Evolutionary conservation across 2,888 invertebrate genomes (phyloP).

Genomic region (Thereva unica): DNA sequence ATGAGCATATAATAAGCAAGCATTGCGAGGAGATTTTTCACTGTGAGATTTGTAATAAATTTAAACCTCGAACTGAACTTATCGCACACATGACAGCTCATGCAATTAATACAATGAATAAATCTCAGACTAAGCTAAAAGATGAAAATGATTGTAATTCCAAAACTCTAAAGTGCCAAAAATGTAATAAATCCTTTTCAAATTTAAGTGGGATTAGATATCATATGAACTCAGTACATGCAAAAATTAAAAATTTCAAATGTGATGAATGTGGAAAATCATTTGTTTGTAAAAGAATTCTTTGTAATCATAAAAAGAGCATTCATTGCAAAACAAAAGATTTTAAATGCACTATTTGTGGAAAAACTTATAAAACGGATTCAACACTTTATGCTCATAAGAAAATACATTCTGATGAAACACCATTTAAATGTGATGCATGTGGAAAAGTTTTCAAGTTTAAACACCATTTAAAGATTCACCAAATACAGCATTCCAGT

Average conservation of each 20-base stretch:
- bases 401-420: slow-evolving; percentile 58
- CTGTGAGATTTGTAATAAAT: slow-evolving; percentile 58
- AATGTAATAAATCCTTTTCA: slow-evolving; percentile 59
- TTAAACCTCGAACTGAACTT: slow-evolving; percentile 54
- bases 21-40: slow-evolving; percentile 57
- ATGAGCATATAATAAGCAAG: slow-evolving; percentile 51
- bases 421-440: slow-evolving; percentile 59
- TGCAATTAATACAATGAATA: slow-evolving; percentile 44
- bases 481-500: slow-evolving; percentile 58
- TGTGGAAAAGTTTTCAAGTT: slow-evolving; percentile 60
- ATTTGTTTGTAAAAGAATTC: slow-evolving; percentile 59
- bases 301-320: slow-evolving; percentile 58
- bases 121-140: slow-evolving; percentile 17
- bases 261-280: slow-evolving; percentile 60
- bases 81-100: slow-evolving; percentile 58
- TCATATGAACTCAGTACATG: slow-evolving; percentile 62
- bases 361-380: slow-evolving; percentile 60
- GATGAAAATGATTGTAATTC: slow-evolving; percentile 26
- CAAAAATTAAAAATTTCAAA: slow-evolving; percentile 57
- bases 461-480: slow-evolving; percentile 59
- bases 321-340: slow-evolving; percentile 59
- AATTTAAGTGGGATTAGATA: slow-evolving; percentile 62
- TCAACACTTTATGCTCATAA: slow-evolving; percentile 61
- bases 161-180: slow-evolving; percentile 58
- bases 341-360: slow-evolving; percentile 59